phyloP scores from a whole-genome alignment of 2,797 vertebrate genomes.

The Hypotaenidia philippensis region DNA sequence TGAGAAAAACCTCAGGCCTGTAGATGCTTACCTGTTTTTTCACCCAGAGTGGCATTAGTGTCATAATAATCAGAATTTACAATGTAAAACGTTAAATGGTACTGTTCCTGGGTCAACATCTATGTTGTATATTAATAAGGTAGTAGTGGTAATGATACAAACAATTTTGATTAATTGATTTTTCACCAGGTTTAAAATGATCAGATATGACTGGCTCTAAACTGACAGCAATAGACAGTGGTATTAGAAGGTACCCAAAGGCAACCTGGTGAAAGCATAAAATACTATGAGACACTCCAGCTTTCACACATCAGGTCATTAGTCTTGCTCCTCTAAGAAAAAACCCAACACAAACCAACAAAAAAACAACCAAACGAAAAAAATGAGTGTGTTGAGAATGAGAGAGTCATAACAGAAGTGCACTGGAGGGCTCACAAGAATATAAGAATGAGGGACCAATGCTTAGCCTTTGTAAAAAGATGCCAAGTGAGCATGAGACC shows the following conservation, averaged over 20 bases:
- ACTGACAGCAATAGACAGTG: not conserved
- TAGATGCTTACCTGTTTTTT: not conserved
- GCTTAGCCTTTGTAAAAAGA: too few species aligned
- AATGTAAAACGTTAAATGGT: not conserved
- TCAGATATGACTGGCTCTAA: not conserved
- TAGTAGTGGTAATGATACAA: not conserved
- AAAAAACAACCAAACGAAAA: not conserved
- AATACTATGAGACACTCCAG: not conserved
- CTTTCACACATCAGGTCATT: not conserved
- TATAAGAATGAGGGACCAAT: not conserved
- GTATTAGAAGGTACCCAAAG: not conserved
- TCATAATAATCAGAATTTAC: not conserved
- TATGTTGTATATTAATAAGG: not conserved
- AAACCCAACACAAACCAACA: not conserved
- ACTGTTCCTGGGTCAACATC: not conserved
- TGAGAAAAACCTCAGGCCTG: not conserved
- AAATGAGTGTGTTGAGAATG: not conserved
- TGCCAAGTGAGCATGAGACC: too few species aligned
- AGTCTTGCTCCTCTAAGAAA: not conserved
- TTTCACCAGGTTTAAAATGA: not conserved
- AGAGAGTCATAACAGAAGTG: not conserved
- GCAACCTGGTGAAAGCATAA: not conserved
- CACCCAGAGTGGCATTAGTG: not conserved
- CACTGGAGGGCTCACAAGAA: not conserved
- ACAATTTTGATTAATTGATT: not conserved